phyloP scores from a whole-genome alignment of 2,888 invertebrate genomes.

The Eupithecia tripunctaria region DNA sequence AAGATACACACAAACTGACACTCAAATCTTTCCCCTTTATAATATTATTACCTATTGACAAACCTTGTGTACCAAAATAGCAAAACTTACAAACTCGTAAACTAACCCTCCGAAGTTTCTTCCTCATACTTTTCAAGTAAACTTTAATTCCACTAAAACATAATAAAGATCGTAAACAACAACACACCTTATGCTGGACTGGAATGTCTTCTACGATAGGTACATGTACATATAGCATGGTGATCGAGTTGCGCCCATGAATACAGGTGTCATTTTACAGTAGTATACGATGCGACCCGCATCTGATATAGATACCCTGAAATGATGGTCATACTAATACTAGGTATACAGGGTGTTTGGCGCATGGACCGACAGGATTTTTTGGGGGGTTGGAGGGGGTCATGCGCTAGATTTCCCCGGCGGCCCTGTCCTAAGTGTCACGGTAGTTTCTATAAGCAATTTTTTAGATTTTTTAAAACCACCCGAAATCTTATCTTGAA shows the following conservation, averaged over 20 bases:
- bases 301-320: conserved; percentile 41
- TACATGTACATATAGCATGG: conserved; percentile 13
- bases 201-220: background rate
- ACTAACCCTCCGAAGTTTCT: background rate
- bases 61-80: background rate
- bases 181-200: background rate
- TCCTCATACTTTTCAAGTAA: background rate
- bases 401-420: no score
- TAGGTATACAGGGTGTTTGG: no score
- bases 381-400: no score
- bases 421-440: no score
- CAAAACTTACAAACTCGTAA: background rate
- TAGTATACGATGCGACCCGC: conserved; percentile 45
- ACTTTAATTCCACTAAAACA: background rate
- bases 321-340: no score
- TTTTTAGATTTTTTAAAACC: no score
- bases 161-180: background rate
- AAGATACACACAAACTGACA: no score
- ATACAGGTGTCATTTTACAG: conserved; percentile 48
- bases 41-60: no score
- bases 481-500: no score
- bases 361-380: no score
- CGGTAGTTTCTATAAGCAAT: no score
- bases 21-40: no score
- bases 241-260: conserved; percentile 43